Base-by-base conservation (phyloP, 2,888 invertebrate species). In the Campoletis raptor region DNA sequence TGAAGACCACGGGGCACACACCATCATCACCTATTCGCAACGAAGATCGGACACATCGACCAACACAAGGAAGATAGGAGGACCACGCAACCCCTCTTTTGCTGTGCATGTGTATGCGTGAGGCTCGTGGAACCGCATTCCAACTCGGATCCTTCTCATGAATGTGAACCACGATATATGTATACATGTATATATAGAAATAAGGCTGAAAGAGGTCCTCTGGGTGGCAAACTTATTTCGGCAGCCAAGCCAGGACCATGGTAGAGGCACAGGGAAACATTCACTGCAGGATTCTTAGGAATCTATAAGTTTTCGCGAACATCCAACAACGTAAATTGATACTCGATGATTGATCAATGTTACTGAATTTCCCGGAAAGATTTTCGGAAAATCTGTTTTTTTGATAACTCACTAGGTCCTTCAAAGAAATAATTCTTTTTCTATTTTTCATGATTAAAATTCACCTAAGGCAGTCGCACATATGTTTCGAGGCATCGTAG, bases 51-150 rank as follows among this genome's bases (percentile, higher is more conserved):
- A 30, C 40, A 72, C 54, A 57, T 42, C 54, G 54, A 66, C 45
- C 64, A 72, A 88, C 87, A 87, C 21, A 69, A 42, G 24, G 24
- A 48, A 15, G 12, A 45, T 52, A 52, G 57, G 88, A 87, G 79
- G 89, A 87, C 89, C 89, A 88, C 86, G 89, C 88, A 89, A 89
- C 88, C 89, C 88, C 88, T 66, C 45, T 48, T 54, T 37, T 24
- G 18, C 82, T 87, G 86, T 73, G 86, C 77, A 85, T 42, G 64
- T 77, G 72, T 72, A 85, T 89, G 86, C 74, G 86, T 76, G 83
- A 73, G 81, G 80, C 88, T 88, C 90, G 93, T 91, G 93, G 91
- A 91, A 93, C 93, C 93, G 91, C 93, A 93, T 93, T 93, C 93
- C 93, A 90, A 88, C 90, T 89, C 90, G 92, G 91, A 81, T 79